Evolutionary conservation across 2,888 invertebrate genomes (phyloP), one percentile per base, ranked within the genome.

Genomic region (Pseudoips prasinana): DNA sequence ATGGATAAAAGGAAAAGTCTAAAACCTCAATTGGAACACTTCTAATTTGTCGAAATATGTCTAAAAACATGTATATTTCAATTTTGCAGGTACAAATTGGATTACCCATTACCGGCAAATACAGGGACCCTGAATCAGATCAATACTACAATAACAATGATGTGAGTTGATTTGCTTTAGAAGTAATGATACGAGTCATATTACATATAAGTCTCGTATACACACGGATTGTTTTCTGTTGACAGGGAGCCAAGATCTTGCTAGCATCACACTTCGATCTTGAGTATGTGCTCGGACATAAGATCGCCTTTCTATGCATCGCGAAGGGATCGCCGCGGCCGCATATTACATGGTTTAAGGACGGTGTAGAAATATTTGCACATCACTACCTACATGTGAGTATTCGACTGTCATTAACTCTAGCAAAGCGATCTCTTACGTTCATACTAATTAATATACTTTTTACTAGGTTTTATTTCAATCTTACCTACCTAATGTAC

Each of bases 301-400:
- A 98, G 86, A 96, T 98, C 46, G 95, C 96, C 6, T 96, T 98
- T 73, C 89, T 98, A 38, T 98, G 98, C 75, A 94, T 95, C 25
- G 98, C 98, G 0, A 93, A 94, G 66, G 98, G 98, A 1, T 92
- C 93, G 48, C 98, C 98, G 0, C 88, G 96, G 25, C 98, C 98
- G 0, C 95, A 96, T 52, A 96, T 98, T 46, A 98, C 97, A 9
- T 98, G 98, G 98, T 96, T 95, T 76, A 98, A 98, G 75, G 97
- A 98, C 73, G 97, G 97, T 17, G 94, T 95, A 8, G 98, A 98
- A 83, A 94, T 98, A 68, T 96, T 96, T 64, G 93, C 95, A 14
- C 97, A 97, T 87, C 92, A 94, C 35, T 96, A 96, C 74, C 88
- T 96, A 67, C 96, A 97, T 72, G 97, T 96, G 77, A 90, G 92